Evolutionary conservation across 2,113 vertebrate species (phyloP).

Genomic region (Xiphophorus couchianus): DNA sequence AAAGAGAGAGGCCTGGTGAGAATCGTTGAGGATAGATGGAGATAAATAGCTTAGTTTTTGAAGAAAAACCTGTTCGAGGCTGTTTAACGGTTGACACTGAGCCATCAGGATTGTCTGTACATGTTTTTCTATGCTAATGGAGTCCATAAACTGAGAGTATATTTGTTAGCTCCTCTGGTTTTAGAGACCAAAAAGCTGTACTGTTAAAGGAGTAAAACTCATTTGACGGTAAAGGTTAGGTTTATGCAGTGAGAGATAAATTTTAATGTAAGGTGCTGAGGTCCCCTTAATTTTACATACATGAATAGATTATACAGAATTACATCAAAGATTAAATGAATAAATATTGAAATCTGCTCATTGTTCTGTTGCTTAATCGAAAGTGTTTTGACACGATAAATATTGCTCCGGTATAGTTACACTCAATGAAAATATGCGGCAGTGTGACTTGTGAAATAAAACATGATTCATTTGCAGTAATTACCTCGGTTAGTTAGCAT

Average conservation of each 20-base stretch:
- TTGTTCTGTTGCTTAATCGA: slow-evolving; percentile 54
- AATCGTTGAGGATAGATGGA: not conserved
- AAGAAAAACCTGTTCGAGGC: not conserved
- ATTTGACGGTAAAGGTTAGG: not conserved
- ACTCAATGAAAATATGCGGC: slow-evolving; percentile 24
- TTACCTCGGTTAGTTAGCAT: slow-evolving; percentile 19
- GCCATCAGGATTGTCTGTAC: not conserved
- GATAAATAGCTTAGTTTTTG: no score
- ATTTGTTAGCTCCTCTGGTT: not conserved
- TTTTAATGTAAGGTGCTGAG: not conserved
- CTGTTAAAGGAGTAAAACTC: not conserved
- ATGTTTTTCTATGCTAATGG: not conserved
- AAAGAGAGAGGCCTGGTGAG: not conserved
- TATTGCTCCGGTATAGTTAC: slow-evolving; percentile 36
- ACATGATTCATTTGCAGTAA: slow-evolving; percentile 61
- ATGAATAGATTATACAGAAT: slow-evolving; percentile 47
- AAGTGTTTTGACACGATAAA: slow-evolving; percentile 50
- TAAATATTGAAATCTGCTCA: slow-evolving; percentile 64
- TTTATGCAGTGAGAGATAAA: not conserved
- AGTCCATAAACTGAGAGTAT: no score
- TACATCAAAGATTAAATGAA: slow-evolving; percentile 56
- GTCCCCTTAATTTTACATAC: slow-evolving; percentile 10
- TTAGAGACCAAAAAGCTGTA: not conserved
- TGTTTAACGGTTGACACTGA: not conserved
- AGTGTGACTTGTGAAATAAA: slow-evolving; percentile 40